phyloP scores from a whole-genome alignment of 2,797 vertebrate genomes.

The Nannoperca australis region DNA sequence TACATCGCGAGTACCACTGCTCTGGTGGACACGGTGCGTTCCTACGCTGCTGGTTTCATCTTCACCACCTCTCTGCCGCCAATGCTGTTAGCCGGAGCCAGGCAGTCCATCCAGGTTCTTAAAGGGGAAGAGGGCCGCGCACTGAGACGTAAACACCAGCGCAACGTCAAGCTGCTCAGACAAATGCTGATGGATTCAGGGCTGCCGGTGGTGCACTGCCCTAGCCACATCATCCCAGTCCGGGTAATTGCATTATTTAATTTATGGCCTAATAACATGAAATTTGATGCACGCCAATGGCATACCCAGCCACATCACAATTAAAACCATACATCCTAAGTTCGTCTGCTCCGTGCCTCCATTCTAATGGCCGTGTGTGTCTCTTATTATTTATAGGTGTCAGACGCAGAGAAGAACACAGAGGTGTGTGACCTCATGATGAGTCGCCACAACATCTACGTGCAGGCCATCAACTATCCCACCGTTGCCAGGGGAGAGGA shows the following conservation, averaged over 20 bases:
- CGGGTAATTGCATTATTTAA: slow-evolving; percentile 80
- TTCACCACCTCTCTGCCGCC: slow-evolving; percentile 96
- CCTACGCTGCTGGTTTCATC: slow-evolving; percentile 93
- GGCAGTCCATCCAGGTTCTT: slow-evolving; percentile 90
- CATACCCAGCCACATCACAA: background rate
- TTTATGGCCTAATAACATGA: background rate
- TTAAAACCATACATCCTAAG: background rate
- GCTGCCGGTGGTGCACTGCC: slow-evolving; percentile 95
- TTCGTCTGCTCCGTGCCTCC: background rate
- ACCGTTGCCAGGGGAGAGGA: slow-evolving; percentile 95
- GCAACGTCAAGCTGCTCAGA: slow-evolving; percentile 94
- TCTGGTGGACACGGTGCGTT: slow-evolving; percentile 91
- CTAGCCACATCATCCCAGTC: slow-evolving; percentile 97
- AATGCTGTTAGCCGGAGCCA: slow-evolving; percentile 94
- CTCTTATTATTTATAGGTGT: slow-evolving; percentile 82
- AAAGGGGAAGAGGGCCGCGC: slow-evolving; percentile 90
- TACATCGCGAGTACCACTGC: slow-evolving; percentile 89
- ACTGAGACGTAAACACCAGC: slow-evolving; percentile 94
- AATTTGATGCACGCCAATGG: background rate
- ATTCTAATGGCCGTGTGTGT: background rate
- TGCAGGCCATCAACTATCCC: slow-evolving; percentile 98
- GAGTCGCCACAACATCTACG: slow-evolving; percentile 94
- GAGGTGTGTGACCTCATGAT: slow-evolving; percentile 94
- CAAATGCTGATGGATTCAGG: slow-evolving; percentile 98
- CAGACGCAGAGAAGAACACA: slow-evolving; percentile 95